A percentile compares a stretch with the other conserved stretches of the same genome.
phyloP scores from a whole-genome alignment of 35 echinoderm and acorn worm genomes.

The Ophiothrix spiculata region DNA sequence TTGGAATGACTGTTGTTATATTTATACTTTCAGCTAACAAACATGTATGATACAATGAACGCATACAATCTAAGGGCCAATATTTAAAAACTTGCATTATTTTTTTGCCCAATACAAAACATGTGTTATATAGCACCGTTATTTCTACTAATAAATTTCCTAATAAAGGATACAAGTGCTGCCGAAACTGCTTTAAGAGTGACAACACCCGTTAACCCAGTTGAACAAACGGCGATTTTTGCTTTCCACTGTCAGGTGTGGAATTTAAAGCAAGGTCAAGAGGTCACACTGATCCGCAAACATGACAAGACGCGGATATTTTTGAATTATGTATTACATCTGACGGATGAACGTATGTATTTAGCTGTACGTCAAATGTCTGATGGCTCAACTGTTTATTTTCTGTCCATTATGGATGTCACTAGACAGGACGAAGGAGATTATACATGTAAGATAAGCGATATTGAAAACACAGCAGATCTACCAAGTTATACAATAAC shows the following conservation, averaged over 20 bases:
- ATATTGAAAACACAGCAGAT: neutral
- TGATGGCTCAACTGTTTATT: neutral
- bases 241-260: conserved; percentile 3
- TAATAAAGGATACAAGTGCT: neutral
- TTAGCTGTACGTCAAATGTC: neutral
- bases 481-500: neutral
- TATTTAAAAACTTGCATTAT: neutral
- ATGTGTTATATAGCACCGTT: neutral
- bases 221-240: neutral
- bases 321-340: neutral
- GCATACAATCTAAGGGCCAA: too few species aligned
- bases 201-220: neutral
- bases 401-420: conserved; percentile 3
- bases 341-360: neutral
- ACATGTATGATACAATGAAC: too few species aligned
- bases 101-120: neutral
- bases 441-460: neutral
- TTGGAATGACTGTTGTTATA: too few species aligned
- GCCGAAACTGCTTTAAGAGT: neutral
- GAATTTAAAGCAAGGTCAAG: neutral
- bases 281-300: neutral
- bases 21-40: too few species aligned
- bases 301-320: neutral
- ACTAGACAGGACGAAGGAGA: neutral
- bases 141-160: neutral